Evolutionary conservation across 2,797 vertebrate species (phyloP).

Genomic region (Gastrophryne carolinensis): DNA sequence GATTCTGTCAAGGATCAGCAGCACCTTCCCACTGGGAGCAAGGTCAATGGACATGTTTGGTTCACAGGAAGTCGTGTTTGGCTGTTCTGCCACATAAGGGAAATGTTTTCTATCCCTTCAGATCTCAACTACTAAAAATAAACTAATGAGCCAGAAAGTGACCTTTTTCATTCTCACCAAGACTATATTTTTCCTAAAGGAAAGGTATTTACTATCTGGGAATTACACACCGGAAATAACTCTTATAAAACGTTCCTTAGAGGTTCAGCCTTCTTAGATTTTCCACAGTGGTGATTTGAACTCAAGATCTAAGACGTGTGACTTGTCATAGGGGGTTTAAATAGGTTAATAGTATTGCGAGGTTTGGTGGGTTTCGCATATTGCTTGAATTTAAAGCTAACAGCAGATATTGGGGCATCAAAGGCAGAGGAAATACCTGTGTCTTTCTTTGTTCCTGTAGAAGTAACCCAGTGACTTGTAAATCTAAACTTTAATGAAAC

Average conservation of each 20-base stretch:
- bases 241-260: slow-evolving; percentile 69
- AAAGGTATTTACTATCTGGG: slow-evolving; percentile 77
- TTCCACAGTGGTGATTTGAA: slow-evolving; percentile 65
- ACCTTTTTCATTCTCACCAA: slow-evolving; percentile 61
- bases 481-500: background rate
- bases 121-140: slow-evolving; percentile 80
- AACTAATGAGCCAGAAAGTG: slow-evolving; percentile 75
- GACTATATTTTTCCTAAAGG: slow-evolving; percentile 61
- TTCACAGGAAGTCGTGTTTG: slow-evolving; percentile 84
- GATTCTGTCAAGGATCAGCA: slow-evolving; percentile 78
- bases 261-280: slow-evolving; percentile 65
- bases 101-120: slow-evolving; percentile 78
- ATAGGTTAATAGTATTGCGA: slow-evolving; percentile 53
- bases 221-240: slow-evolving; percentile 73
- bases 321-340: slow-evolving; percentile 60
- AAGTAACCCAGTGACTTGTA: background rate
- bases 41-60: slow-evolving; percentile 85
- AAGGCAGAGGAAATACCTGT: slow-evolving; percentile 17
- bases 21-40: slow-evolving; percentile 76
- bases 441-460: background rate
- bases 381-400: slow-evolving; percentile 23
- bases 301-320: slow-evolving; percentile 52
- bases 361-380: slow-evolving; percentile 45
- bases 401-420: slow-evolving; percentile 18
- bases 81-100: slow-evolving; percentile 82